Evolutionary conservation across 2,113 vertebrate species (phyloP).

Genomic region (Blennius ocellaris): DNA sequence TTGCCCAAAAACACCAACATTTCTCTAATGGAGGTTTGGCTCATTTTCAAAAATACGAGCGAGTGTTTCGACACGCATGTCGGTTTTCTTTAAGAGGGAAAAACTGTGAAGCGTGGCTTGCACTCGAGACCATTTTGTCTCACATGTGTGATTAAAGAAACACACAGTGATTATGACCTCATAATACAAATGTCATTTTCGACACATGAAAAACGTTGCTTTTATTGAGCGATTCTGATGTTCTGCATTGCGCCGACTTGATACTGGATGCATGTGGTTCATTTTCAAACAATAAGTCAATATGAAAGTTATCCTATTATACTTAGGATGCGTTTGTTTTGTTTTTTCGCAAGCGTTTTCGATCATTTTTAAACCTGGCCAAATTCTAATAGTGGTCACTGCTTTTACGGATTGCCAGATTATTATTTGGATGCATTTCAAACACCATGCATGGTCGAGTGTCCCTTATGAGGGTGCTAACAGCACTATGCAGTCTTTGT

Average conservation of each 20-base stretch:
- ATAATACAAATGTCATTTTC: neutral
- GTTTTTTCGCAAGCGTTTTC: neutral
- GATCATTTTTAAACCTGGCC: neutral
- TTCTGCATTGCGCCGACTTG: neutral
- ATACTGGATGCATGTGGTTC: neutral
- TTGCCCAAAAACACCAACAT: neutral
- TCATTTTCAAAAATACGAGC: neutral
- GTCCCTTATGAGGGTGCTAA: neutral
- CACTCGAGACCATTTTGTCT: too few species aligned
- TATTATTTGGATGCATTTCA: neutral
- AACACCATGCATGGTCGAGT: neutral
- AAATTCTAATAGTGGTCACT: neutral
- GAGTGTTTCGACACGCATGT: neutral
- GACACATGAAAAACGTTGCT: slow-evolving; percentile 13
- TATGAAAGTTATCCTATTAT: neutral
- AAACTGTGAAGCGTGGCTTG: too few species aligned
- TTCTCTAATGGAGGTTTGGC: neutral
- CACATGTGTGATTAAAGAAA: too few species aligned
- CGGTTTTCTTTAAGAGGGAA: neutral
- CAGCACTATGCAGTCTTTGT: neutral
- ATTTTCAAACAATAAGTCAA: slow-evolving; percentile 7
- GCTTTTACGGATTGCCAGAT: neutral
- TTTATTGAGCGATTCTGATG: slow-evolving; percentile 4
- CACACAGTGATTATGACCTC: too few species aligned
- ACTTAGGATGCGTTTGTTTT: neutral